Base-by-base conservation (phyloP, 1,140 invertebrate genomes). In the Stegodyphus mimosarum region DNA sequence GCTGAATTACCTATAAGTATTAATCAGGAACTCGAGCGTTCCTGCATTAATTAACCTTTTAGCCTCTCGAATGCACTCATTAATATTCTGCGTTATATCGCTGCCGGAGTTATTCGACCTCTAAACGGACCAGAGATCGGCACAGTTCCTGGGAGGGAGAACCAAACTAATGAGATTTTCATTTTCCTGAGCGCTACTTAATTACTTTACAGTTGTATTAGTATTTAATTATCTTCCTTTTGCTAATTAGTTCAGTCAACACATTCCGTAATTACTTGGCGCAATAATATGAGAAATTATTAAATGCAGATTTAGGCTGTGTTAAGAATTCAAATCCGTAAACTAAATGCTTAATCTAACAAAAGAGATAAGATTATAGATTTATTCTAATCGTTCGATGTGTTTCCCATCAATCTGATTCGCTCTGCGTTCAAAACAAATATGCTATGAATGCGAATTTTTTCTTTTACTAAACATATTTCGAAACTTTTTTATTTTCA, bases 201-300 rank as follows among this genome's bases (percentile, higher is more conserved):
- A 83, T 83, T 83, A 83, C 80, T 83, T 83, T 83, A 80, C 78
- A 71, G 67, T 49, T 53, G 78, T 72, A 80, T 60, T 49, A 83
- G 80, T 64, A 83, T 83, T 74, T 71, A 83, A 72, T 83, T 83
- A 74, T 83, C 63, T 66, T 64, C 71, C 53, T 18, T 55, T 60
- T 74, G 70, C 70, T 83, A 83, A 83, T 83, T 83, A 83, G 80
- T 83, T 83, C 60, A 63, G 80, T 83, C 80, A 83, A 74, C 80
- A 55, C 80, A 74, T 74, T 83, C 80, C 63, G 60, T 73, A 72
- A 81, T 81, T 81, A 79, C 52, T 79, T 66, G 48, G 52, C 18
- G 77, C 15, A 15, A 60, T 60, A 60, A 60, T 60, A 9, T 9
- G 55, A 60, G 55, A 60, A 72, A 67, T 83, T 83, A 83, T 83